A percentile compares a stretch with the other conserved stretches of the same genome.
phyloP scores from a whole-genome alignment of 2,797 vertebrate genomes.

The Sebastes taczanowskii region DNA sequence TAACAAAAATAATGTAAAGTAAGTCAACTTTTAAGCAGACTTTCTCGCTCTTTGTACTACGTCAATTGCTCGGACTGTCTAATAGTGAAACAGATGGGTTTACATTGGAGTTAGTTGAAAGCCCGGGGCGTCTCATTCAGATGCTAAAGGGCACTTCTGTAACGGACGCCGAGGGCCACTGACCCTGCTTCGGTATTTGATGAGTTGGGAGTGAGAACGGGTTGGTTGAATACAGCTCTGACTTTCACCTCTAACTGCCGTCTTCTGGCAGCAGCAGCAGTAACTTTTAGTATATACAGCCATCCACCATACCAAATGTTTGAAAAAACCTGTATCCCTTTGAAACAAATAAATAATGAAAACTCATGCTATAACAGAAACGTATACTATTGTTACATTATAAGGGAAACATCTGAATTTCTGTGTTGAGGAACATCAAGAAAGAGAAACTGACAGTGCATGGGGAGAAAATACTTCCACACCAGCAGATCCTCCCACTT shows the following conservation, averaged over 20 bases:
- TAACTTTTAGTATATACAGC: background rate
- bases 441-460: background rate
- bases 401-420: background rate
- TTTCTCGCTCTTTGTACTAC: too few species aligned
- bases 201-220: background rate
- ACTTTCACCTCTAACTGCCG: background rate
- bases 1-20: too few species aligned
- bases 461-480: background rate
- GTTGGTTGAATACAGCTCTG: background rate
- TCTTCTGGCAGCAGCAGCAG: background rate
- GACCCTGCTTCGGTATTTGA: background rate
- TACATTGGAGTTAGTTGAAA: background rate
- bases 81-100: background rate
- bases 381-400: background rate
- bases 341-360: background rate
- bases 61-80: too few species aligned
- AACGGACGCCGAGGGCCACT: background rate
- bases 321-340: too few species aligned
- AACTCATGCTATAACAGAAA: background rate
- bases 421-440: background rate
- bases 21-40: too few species aligned
- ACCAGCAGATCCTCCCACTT: background rate
- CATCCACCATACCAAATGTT: background rate
- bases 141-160: fast-evolving
- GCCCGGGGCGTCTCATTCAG: background rate